phyloP scores from a whole-genome alignment of 1,140 invertebrate species.

The Anoplophora glabripennis region DNA sequence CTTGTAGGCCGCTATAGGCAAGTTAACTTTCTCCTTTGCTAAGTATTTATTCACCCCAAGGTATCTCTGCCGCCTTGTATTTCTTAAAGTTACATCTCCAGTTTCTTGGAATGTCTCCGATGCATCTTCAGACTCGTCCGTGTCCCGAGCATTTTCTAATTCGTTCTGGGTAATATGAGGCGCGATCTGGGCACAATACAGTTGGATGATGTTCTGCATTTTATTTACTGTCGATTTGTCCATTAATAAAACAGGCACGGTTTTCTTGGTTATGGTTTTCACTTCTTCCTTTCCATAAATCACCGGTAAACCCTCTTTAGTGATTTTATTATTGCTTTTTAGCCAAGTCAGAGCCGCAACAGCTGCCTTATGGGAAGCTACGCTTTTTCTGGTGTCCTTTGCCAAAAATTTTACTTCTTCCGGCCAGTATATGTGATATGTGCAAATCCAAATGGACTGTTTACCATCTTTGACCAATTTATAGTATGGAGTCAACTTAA shows the following conservation, averaged over 20 bases:
- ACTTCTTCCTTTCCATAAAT: constrained; percentile 39
- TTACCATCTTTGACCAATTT: constrained; percentile 13
- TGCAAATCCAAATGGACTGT: constrained; percentile 34
- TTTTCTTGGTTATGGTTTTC: constrained; percentile 31
- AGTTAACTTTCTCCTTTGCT: constrained; percentile 36
- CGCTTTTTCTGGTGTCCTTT: constrained; percentile 36
- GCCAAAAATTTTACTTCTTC: constrained; percentile 30
- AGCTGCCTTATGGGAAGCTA: constrained; percentile 41
- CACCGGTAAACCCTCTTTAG: constrained; percentile 37
- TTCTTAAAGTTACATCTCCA: constrained; percentile 14
- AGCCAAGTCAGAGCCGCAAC: constrained; percentile 38
- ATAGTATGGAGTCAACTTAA: constrained; percentile 27
- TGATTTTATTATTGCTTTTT: constrained; percentile 35
- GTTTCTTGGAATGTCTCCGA: constrained; percentile 19
- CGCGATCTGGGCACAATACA: constrained; percentile 34
- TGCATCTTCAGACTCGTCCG: constrained; percentile 15
- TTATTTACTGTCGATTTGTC: constrained; percentile 19
- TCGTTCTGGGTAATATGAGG: constrained; percentile 21
- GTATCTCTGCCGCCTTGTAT: constrained; percentile 25
- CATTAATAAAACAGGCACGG: constrained; percentile 30
- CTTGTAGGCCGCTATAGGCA: constrained; percentile 45
- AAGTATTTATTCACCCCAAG: constrained; percentile 26
- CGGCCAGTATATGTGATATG: constrained; percentile 44
- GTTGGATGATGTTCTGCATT: constrained; percentile 35
- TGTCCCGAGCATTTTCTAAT: constrained; percentile 12